Conservation (phyloP, 2,888 invertebrate species). For the Drepana falcataria region DNA sequence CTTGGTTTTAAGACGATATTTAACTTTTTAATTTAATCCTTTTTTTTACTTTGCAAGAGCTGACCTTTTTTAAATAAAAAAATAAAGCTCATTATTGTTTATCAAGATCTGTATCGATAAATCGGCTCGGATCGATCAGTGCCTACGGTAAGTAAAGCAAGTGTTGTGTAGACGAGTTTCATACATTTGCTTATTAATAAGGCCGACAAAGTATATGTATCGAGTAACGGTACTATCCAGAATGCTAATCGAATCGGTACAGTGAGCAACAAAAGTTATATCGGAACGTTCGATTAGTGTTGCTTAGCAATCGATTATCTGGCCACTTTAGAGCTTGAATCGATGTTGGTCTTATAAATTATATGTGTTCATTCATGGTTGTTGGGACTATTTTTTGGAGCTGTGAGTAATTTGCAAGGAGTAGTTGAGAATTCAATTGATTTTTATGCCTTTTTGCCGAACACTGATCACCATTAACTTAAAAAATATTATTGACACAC, state of each 20-base stretch:
- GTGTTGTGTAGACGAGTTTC: slow-evolving; percentile 42
- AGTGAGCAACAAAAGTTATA: slow-evolving; percentile 1
- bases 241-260: slow-evolving; percentile 43
- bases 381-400: too few relatives aligned
- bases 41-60: too few relatives aligned
- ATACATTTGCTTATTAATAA: slow-evolving; percentile 68
- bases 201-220: slow-evolving; percentile 65
- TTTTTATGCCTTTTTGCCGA: too few relatives aligned
- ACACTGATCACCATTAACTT: too few relatives aligned
- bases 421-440: too few relatives aligned
- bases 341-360: neutral
- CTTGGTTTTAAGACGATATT: too few relatives aligned
- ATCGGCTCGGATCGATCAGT: neutral
- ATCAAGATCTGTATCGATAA: slow-evolving; percentile 1
- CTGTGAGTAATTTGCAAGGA: too few relatives aligned
- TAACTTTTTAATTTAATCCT: too few relatives aligned
- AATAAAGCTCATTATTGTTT: neutral
- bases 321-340: neutral
- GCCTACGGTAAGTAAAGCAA: slow-evolving; percentile 7
- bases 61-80: too few relatives aligned
- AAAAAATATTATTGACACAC: too few relatives aligned
- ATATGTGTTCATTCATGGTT: neutral
- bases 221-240: slow-evolving; percentile 49
- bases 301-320: neutral
- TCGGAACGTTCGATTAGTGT: neutral